phyloP scores from a whole-genome alignment of 2,888 invertebrate species.

The Leucozona laternaria region DNA sequence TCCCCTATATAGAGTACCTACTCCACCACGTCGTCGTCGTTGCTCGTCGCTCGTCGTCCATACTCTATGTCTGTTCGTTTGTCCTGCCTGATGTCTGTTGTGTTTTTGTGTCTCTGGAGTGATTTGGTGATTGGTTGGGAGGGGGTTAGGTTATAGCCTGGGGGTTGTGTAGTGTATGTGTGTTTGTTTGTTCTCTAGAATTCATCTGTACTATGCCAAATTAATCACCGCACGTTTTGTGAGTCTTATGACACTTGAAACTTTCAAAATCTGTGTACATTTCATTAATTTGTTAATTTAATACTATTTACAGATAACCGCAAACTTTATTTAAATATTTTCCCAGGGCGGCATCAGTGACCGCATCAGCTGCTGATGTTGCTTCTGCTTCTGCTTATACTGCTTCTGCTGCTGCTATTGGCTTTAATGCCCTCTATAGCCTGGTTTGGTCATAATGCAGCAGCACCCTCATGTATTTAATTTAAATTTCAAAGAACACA shows the following conservation, averaged over 20 bases:
- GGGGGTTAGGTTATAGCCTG: background rate
- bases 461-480: slow-evolving; percentile 39
- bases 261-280: slow-evolving; percentile 64
- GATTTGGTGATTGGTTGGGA: background rate
- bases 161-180: background rate
- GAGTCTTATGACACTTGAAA: slow-evolving; percentile 55
- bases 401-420: slow-evolving; percentile 24
- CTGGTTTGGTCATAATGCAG: slow-evolving; percentile 31
- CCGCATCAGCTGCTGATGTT: slow-evolving; percentile 44
- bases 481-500: slow-evolving; percentile 60
- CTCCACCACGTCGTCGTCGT: background rate
- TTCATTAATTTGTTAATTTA: slow-evolving; percentile 71
- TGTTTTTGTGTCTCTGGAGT: slow-evolving; percentile 15
- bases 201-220: slow-evolving; percentile 27
- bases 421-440: slow-evolving; percentile 10
- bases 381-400: background rate
- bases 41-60: background rate
- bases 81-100: background rate
- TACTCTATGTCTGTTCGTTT: background rate
- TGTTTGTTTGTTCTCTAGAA: background rate
- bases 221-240: slow-evolving; percentile 61
- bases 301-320: slow-evolving; percentile 61
- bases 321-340: slow-evolving; percentile 71
- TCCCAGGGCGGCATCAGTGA: slow-evolving; percentile 34
- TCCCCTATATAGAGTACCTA: background rate